Evolutionary conservation across 2,797 vertebrate genomes (phyloP).

Genomic region (Hipposideros larvatus): DNA sequence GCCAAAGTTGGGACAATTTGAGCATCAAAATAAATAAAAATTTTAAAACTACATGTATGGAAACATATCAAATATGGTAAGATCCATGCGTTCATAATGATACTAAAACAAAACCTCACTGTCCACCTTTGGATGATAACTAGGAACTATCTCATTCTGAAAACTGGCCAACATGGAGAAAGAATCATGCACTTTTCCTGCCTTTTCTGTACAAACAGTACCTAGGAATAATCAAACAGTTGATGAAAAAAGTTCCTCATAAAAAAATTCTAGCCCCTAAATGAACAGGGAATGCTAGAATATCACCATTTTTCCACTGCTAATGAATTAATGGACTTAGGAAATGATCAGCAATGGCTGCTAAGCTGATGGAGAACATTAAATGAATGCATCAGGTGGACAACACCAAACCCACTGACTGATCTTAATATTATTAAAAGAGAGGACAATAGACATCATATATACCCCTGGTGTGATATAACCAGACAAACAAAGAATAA

Average conservation of each 20-base stretch:
- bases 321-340: not conserved
- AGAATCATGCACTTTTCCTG: not conserved
- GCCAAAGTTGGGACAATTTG: not conserved
- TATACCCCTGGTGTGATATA: not conserved
- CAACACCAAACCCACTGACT: not conserved
- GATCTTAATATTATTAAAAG: not conserved
- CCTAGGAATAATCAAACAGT: not conserved
- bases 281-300: not conserved
- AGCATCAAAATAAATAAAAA: conserved; percentile 22
- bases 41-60: not conserved
- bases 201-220: conserved; percentile 10
- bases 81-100: conserved; percentile 11
- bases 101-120: conserved; percentile 44
- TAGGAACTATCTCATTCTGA: conserved; percentile 38
- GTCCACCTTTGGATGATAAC: not conserved
- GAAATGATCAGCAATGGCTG: conserved; percentile 2
- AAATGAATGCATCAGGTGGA: not conserved
- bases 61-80: conserved; percentile 38
- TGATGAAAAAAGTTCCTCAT: conserved; percentile 4
- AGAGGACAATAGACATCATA: not conserved
- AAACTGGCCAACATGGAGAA: conserved; percentile 44
- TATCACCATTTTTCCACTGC: not conserved
- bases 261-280: conserved; percentile 16
- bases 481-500: conserved; percentile 30
- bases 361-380: not conserved